Conservation (phyloP, 2,113 vertebrate species). For the Symphodus melops region DNA sequence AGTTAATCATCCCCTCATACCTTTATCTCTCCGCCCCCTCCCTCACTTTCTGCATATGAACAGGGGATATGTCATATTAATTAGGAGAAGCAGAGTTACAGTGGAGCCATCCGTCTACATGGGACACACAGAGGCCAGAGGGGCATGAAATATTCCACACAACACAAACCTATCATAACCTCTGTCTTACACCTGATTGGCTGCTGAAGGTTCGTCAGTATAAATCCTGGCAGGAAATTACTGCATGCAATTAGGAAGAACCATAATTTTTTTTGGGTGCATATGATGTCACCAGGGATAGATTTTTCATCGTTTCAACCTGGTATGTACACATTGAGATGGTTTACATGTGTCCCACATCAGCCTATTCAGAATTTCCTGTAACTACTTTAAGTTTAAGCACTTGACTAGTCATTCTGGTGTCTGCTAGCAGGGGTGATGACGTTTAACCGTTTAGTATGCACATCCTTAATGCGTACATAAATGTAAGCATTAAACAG, state of each 20-base stretch:
- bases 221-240: constrained; percentile 49
- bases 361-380: not conserved
- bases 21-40: constrained; percentile 65
- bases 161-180: constrained; percentile 70
- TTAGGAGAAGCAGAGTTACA: constrained; percentile 79
- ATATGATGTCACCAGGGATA: constrained; percentile 33
- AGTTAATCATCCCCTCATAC: constrained; percentile 94
- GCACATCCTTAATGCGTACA: too few relatives aligned
- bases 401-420: too few relatives aligned
- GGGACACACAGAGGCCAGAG: constrained; percentile 55
- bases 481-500: too few relatives aligned
- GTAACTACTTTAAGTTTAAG: not conserved
- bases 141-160: constrained; percentile 65
- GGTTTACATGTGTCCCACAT: not conserved
- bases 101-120: constrained; percentile 74
- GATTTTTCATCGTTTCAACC: constrained; percentile 40
- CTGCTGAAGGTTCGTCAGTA: constrained; percentile 60
- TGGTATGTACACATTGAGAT: not conserved
- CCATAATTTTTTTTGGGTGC: constrained; percentile 24
- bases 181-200: constrained; percentile 71
- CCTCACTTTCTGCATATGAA: constrained; percentile 86
- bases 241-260: constrained; percentile 40
- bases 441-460: too few relatives aligned
- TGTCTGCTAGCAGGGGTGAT: too few relatives aligned
- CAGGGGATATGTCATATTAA: constrained; percentile 82